Base-by-base conservation (phyloP, 2,113 vertebrate species). In the Baryphthengus martii region DNA sequence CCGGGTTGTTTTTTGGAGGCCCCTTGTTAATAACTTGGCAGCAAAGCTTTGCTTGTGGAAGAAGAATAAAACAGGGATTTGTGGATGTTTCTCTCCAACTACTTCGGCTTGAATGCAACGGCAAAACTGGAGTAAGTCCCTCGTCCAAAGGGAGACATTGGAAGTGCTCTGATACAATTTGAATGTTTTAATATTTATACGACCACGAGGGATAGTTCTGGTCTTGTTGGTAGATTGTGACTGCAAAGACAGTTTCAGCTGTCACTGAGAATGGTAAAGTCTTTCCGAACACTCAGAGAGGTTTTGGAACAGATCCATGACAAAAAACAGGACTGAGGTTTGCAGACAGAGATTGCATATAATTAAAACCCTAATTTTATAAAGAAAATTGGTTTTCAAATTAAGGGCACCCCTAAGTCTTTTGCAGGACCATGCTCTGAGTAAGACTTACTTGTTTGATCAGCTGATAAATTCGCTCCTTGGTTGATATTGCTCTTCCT, bases 41-140 rank as follows among this genome's bases (percentile, higher is more conserved):
- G 81, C 31, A 89, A 56, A 84, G 23, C 42, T 89, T 85, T 83
- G 71, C 63, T 83, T 93, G 52, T 62, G 62, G 85, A 95, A 79
- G 65, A 92, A 71, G 66, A 96, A 95, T 81, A 91, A 94, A 91
- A 49, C 37, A 82, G n/a, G 42, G 82, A 82, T 89, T 85, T 94
- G 33, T 70, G 12, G 37, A 89, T 28, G 23, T 76, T 95, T 94
- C 67, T 21, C 13, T 90, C 63, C 75, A 82, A 45, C 10, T 78
- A 23, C 78, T 94, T 94, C 52, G 67, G 72, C 53, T 73, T 71
- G 66, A 94, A 61, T 40, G 49, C 33, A 61, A 37, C 2, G 4
- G 76, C 25, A 63, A 90, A 79, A 83, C 17, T 71, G 31, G 42
- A 61, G 4, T 44, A 82, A 85, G 44, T 29, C 37, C 31, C 25